Evolutionary conservation across 2,888 invertebrate species (phyloP), one percentile per base, ranked within the genome.

Genomic region (Drosophila meridionalis): DNA sequence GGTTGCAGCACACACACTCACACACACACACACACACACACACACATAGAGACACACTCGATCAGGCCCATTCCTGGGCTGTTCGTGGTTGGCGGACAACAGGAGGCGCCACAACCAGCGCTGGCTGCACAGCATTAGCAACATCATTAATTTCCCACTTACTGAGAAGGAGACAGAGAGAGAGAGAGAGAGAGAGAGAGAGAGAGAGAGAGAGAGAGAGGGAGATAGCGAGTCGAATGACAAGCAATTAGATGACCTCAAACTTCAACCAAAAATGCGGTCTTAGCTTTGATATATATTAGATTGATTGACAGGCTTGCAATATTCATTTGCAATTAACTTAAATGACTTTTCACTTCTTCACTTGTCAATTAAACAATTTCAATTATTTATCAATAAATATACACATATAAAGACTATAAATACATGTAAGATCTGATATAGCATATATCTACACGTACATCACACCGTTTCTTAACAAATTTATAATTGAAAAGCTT

Each of bases 141-240:
- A 38, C 38, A 38, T 38, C 12, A 55, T 38, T 28, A 67, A 69
- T 75, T 60, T 52, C 69, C 67, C 68, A 82, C 74, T 70, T 59
- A 62, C 62, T 62, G 63, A 53, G 59, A 20, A 11, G 20, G 32
- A 20, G 32, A 20, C 20, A 34, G 50, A 8, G 3, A 28, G 8
- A 43, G 8, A 9, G 20, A 0, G 43, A 42, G n/a, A 42, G 7
- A 42, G 30, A 8, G 3, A 30, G 2, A 2, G n/a, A 8, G 50
- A 48, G 1, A 4, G 9, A 12, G n/a, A 11, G n/a, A 5, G 9
- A 5, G 12, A 7, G 14, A 14, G 64, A 57, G 43, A 14, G 36
- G 3, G 30, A 11, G 30, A 4, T 8, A 4, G 30, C 4, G 2
- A 36, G 5, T 6, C 34, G 20, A 34, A 9, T 11, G 50, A 38